Base-by-base conservation (phyloP, 1,140 invertebrate species). In the Drosophila virilis region DNA sequence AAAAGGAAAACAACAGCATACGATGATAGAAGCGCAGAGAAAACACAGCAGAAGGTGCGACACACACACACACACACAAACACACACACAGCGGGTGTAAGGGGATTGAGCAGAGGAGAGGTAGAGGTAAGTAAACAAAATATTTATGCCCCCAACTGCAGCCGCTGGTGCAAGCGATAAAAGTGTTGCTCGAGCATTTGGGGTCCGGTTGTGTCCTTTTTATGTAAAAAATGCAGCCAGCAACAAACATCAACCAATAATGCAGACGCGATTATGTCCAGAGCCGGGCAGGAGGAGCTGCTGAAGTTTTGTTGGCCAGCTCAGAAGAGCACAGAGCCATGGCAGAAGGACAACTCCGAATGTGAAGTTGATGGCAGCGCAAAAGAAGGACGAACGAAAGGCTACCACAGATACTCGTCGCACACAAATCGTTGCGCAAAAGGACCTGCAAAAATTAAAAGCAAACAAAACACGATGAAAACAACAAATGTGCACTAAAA, bases 181-280 rank as follows among this genome's bases (percentile, higher is more conserved):
- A 83, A 64, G 77, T 71, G 72, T 38, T 38, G 59, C 69, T 64
- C 58, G 28, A 37, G 22, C 60, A 38, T 37, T 57, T 13, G 45
- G 59, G 51, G 51, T 58, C 48, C 17, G 40, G 46, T 40, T 52
- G 22, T 17, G 13, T 46, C 51, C 51, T 48, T 10, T 59, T 13
- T 57, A 52, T 70, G 59, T 59, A 70, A 69, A 86, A 33, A 86
- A 75, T 77, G 67, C 75, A 73, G 74, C 46, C 67, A 58, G 68
- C 85, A 91, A 77, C 79, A 91, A 91, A 88, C 90, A 91, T 91
- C 90, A 91, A 91, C 90, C 90, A 91, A 91, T 91, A 91, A 91
- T 91, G 90, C 90, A 91, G 85, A 86, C 90, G 85, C 90, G 90
- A 91, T 91, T 91, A 91, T 91, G 90, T 91, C 90, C 90, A 77